phyloP scores from a whole-genome alignment of 2,113 vertebrate species.

The Heterotis niloticus region DNA sequence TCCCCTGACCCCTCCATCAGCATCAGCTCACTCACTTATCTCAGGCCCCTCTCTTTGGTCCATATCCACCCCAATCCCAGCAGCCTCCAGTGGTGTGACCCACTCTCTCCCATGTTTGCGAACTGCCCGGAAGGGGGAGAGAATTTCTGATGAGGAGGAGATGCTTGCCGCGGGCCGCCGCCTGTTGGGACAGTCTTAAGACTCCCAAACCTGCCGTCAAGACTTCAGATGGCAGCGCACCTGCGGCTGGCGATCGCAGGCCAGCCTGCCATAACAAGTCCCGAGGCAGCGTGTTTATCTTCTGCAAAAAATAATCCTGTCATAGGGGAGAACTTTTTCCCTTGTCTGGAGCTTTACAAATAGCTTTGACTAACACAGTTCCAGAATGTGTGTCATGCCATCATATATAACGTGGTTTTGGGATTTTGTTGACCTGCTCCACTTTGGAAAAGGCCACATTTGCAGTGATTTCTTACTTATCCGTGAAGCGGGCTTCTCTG shows the following conservation, averaged over 20 bases:
- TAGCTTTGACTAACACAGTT: not conserved
- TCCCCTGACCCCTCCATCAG: not conserved
- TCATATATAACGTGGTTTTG: not conserved
- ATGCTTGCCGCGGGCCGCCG: not conserved
- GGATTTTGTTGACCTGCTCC: not conserved
- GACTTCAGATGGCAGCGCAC: not conserved
- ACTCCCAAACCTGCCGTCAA: not conserved
- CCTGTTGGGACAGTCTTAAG: not conserved
- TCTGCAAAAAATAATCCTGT: not conserved
- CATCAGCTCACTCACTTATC: not conserved
- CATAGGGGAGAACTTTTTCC: conserved; percentile 9
- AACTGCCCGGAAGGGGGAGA: not conserved
- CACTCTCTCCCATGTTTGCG: not conserved
- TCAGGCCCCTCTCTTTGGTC: not conserved
- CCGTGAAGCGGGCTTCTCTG: not conserved
- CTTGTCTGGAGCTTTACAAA: not conserved
- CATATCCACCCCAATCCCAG: too few species aligned
- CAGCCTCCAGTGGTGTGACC: not conserved
- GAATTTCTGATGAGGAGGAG: not conserved
- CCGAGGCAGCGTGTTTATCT: not conserved
- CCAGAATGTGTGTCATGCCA: not conserved
- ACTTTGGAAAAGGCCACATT: not conserved
- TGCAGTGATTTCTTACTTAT: not conserved
- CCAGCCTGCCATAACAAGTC: conserved; percentile 7
- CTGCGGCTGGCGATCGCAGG: not conserved